phyloP scores from a whole-genome alignment of 2,888 invertebrate species.

The Alviniconcha strummeri region DNA sequence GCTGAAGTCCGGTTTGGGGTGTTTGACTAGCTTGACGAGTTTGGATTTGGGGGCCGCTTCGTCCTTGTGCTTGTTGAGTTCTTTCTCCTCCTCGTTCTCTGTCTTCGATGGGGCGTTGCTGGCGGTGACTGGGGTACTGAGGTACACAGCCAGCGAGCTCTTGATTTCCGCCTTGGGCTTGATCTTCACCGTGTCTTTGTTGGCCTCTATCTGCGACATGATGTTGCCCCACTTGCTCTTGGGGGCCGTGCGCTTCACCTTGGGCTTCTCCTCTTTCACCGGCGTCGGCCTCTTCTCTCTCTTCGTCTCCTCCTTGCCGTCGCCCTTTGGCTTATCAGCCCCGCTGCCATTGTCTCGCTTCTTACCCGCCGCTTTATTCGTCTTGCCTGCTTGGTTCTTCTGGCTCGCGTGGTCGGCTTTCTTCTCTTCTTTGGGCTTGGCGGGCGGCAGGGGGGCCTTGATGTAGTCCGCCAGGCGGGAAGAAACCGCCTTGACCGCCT shows the following conservation, averaged over 20 bases:
- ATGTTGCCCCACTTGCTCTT: constrained; percentile 69
- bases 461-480: constrained; percentile 64
- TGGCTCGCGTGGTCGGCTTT: constrained; percentile 50
- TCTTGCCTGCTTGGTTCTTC: constrained; percentile 53
- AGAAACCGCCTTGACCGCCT: constrained; percentile 55
- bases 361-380: constrained; percentile 35
- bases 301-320: background rate
- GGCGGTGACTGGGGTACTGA: constrained; percentile 43
- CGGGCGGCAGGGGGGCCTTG: constrained; percentile 59
- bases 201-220: constrained; percentile 63
- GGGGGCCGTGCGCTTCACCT: constrained; percentile 60
- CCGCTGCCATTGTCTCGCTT: constrained; percentile 23
- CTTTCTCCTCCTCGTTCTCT: background rate
- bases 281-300: constrained; percentile 17
- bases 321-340: constrained; percentile 21
- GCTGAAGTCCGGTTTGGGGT: constrained; percentile 63
- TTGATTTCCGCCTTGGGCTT: constrained; percentile 87
- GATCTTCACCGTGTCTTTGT: constrained; percentile 76
- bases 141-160: constrained; percentile 80
- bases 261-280: constrained; percentile 56
- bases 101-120: constrained; percentile 1
- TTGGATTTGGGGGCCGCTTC: constrained; percentile 29
- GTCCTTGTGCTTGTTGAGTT: background rate
- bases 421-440: constrained; percentile 57
- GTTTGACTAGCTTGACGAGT: constrained; percentile 47